phyloP scores from a whole-genome alignment of 2,113 vertebrate genomes.

The Amphiprion ocellaris region DNA sequence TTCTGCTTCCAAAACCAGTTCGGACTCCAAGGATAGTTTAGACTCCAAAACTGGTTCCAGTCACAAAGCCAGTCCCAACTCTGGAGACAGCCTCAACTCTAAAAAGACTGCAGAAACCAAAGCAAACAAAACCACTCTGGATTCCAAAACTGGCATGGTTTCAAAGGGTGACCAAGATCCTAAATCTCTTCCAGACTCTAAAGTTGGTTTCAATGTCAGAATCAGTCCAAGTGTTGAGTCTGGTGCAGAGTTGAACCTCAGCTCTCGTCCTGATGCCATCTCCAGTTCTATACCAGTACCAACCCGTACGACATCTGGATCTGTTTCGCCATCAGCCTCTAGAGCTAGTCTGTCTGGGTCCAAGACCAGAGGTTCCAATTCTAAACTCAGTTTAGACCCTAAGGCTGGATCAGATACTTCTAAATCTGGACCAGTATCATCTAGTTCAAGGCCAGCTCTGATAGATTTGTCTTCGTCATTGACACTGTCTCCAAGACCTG shows the following conservation, averaged over 20 bases:
- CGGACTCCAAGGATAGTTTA: conserved; percentile 42
- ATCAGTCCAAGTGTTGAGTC: conserved; percentile 5
- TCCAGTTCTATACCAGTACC: not conserved
- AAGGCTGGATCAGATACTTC: conserved; percentile 12
- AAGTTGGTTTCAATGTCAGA: conserved; percentile 9
- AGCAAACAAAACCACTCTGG: conserved; percentile 9
- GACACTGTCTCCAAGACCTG: conserved; percentile 1
- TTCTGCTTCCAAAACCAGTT: conserved; percentile 45
- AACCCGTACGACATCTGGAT: not conserved
- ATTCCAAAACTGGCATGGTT: conserved; percentile 2
- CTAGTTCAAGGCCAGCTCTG: conserved; percentile 31
- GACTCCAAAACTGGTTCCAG: conserved; percentile 23
- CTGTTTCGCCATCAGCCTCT: not conserved
- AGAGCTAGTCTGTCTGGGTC: conserved; percentile 1
- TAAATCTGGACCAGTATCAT: not conserved
- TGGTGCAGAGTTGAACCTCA: not conserved
- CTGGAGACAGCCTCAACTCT: conserved; percentile 26
- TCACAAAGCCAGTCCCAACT: conserved; percentile 16
- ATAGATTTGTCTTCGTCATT: conserved; percentile 17
- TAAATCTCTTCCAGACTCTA: conserved; percentile 10
- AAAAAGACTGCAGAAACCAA: conserved; percentile 12
- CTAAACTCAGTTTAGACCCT: not conserved
- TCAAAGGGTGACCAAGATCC: conserved; percentile 1
- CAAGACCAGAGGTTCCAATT: not conserved
- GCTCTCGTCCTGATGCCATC: not conserved